Evolutionary conservation across 1,140 invertebrate genomes (phyloP).

Genomic region (Penaeus chinensis): DNA sequence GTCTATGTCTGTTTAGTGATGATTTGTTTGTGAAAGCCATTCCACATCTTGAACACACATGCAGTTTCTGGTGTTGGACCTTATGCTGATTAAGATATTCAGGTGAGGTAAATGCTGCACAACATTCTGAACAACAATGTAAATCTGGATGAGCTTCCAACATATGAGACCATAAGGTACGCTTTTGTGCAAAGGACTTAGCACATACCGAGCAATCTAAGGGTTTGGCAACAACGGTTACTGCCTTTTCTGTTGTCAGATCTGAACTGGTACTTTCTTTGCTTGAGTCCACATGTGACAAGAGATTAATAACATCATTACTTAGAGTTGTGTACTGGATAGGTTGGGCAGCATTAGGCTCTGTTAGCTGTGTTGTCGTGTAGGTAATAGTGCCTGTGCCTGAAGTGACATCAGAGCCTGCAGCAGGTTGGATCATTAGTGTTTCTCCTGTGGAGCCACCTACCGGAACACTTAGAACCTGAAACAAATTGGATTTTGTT

Average conservation of each 20-base stretch:
- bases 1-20: constrained; percentile 40
- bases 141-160: constrained; percentile 44
- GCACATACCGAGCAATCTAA: constrained; percentile 49
- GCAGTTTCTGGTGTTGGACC: constrained; percentile 49
- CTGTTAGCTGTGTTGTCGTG: constrained; percentile 20
- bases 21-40: constrained; percentile 51
- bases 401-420: constrained; percentile 45
- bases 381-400: constrained; percentile 25
- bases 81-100: constrained; percentile 46
- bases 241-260: constrained; percentile 29
- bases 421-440: constrained; percentile 49
- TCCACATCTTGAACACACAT: constrained; percentile 52
- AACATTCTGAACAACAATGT: constrained; percentile 48
- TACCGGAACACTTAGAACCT: constrained; percentile 49
- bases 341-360: constrained; percentile 36
- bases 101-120: constrained; percentile 32
- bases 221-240: constrained; percentile 47
- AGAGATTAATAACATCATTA: constrained; percentile 52
- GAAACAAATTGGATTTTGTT: neutral
- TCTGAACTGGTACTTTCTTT: constrained; percentile 41
- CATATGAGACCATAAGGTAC: constrained; percentile 49
- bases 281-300: constrained; percentile 41
- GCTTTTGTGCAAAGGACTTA: constrained; percentile 57
- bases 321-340: constrained; percentile 50
- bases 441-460: constrained; percentile 40